A percentile compares a stretch with the other conserved stretches of the same genome.
Conservation (phyloP, 2,888 invertebrate genomes). For the Pasiphila rectangulata region DNA sequence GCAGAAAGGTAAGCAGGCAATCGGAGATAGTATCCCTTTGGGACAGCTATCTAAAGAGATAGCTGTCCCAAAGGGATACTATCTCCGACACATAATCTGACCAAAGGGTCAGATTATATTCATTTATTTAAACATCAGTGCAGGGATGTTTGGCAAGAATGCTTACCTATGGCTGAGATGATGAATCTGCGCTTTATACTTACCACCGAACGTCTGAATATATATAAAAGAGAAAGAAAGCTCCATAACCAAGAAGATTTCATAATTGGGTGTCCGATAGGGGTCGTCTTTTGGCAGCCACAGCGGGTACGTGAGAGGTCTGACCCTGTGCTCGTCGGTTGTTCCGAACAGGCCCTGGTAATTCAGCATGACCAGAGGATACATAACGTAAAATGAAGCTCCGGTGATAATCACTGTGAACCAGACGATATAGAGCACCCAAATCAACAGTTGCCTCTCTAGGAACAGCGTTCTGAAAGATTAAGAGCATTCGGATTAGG, state of each 20-base stretch:
- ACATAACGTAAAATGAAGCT: too few species aligned
- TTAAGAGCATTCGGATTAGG: too few species aligned
- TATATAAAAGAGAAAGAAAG: constrained; percentile 35
- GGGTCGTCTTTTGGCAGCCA: constrained; percentile 62
- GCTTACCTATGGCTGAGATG: too few species aligned
- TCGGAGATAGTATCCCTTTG: too few species aligned
- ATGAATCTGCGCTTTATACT: too few species aligned
- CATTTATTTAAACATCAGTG: too few species aligned
- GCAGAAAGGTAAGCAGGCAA: too few species aligned
- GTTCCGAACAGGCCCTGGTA: constrained; percentile 52
- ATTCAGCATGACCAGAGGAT: constrained; percentile 40
- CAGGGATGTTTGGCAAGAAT: too few species aligned
- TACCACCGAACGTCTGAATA: constrained; percentile 51
- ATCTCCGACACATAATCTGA: too few species aligned
- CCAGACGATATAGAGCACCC: constrained; percentile 54
- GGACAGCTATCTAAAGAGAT: too few species aligned
- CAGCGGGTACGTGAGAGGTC: constrained; percentile 57
- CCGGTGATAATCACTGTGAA: constrained; percentile 36
- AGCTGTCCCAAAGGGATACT: too few species aligned
- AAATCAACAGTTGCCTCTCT: constrained; percentile 54
- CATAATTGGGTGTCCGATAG: constrained; percentile 59
- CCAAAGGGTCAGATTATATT: too few species aligned
- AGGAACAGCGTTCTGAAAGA: constrained; percentile 53
- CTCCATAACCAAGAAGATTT: constrained; percentile 48
- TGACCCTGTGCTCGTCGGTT: constrained; percentile 44